Evolutionary conservation across 2,113 vertebrate species (phyloP).

Genomic region (Cricetomys ansorgei): DNA sequence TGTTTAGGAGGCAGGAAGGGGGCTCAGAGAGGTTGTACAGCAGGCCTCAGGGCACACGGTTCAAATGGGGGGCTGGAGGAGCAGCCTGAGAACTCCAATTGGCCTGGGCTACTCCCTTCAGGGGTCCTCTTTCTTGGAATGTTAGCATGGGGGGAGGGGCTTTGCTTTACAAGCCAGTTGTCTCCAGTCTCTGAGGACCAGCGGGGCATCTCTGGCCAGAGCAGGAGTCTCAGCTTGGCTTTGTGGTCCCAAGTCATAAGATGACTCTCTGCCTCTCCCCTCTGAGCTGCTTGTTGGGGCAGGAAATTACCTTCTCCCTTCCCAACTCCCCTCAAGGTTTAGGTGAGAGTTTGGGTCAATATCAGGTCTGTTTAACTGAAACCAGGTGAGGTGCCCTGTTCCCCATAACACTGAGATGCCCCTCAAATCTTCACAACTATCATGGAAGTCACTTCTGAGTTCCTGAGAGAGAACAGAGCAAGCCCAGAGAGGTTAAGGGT

Average conservation of each 20-base stretch:
- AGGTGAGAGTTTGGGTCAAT: accelerated
- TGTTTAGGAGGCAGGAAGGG: not conserved
- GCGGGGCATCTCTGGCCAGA: not conserved
- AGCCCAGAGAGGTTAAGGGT: not conserved
- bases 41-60: not conserved
- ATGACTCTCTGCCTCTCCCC: accelerated
- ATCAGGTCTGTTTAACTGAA: accelerated
- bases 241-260: not conserved
- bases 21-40: not conserved
- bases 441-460: not conserved
- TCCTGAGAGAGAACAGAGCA: not conserved
- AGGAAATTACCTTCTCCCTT: not conserved
- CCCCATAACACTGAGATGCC: accelerated
- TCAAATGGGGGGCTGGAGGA: accelerated
- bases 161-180: no score
- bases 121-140: not conserved
- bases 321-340: not conserved
- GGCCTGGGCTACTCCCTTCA: not conserved
- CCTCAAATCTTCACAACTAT: not conserved
- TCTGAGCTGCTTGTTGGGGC: not conserved
- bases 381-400: accelerated
- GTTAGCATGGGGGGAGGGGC: accelerated
- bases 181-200: not conserved
- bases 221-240: accelerated
- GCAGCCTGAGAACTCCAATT: not conserved